Evolutionary conservation across 2,797 vertebrate species (phyloP).

Genomic region (Lindbergichthys nudifrons): DNA sequence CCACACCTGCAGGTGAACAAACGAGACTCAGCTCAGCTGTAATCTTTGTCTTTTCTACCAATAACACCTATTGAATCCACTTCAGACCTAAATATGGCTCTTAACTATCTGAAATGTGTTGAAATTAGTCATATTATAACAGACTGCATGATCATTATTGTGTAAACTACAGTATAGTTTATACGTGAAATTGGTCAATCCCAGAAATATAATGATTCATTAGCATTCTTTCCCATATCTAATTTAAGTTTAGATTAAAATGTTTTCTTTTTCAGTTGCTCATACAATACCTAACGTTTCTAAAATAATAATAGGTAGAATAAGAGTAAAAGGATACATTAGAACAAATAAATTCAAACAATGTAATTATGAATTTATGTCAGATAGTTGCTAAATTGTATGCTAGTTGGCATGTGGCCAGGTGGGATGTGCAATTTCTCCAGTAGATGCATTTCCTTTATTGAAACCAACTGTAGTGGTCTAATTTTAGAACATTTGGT

Average conservation of each 20-base stretch:
- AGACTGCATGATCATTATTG: neutral
- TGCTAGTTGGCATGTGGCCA: no score
- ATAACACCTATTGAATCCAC: neutral
- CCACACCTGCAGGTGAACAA: neutral
- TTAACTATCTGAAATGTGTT: neutral
- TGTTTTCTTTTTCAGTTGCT: neutral
- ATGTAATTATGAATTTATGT: neutral
- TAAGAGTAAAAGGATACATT: neutral
- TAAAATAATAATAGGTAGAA: neutral
- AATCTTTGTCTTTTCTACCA: neutral
- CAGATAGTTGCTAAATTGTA: neutral
- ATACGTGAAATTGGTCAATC: slow-evolving; percentile 5
- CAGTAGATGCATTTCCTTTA: neutral
- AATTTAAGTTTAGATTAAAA: neutral
- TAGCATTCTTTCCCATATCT: neutral
- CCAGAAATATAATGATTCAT: slow-evolving; percentile 11
- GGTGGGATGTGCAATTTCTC: neutral
- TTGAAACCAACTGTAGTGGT: neutral
- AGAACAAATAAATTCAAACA: neutral
- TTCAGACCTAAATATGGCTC: neutral
- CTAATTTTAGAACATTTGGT: neutral
- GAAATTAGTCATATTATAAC: neutral
- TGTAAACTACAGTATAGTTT: neutral
- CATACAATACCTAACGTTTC: neutral
- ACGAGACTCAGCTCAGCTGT: neutral